phyloP scores from a whole-genome alignment of 2,797 vertebrate species.

The Rhabdomys pumilio region DNA sequence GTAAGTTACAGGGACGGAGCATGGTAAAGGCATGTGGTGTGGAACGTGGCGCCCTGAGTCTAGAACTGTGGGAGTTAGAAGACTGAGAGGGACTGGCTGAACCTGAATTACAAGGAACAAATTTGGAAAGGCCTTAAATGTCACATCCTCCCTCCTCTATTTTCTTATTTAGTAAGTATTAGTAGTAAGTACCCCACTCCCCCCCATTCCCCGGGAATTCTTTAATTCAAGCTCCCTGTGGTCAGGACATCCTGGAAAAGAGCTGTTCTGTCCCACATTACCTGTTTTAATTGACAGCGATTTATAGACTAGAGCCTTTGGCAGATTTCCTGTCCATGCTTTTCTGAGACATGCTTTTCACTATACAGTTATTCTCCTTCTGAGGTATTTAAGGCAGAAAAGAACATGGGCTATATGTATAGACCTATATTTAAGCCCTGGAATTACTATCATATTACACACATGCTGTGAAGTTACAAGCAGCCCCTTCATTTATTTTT shows the following conservation, averaged over 20 bases:
- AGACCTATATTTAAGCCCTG: constrained; percentile 19
- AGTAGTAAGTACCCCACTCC: background rate
- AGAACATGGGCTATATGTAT: background rate
- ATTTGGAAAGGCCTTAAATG: constrained; percentile 63
- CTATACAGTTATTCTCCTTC: constrained; percentile 4
- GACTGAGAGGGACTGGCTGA: background rate
- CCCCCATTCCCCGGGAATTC: background rate
- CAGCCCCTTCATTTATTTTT: background rate
- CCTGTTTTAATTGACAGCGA: background rate
- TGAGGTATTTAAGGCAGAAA: constrained; percentile 17
- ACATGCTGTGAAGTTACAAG: background rate
- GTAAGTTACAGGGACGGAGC: background rate
- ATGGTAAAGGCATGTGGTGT: background rate
- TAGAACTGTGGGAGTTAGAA: background rate
- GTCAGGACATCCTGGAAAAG: background rate
- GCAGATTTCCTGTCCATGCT: background rate
- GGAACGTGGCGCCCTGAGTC: background rate
- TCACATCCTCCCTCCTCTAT: background rate
- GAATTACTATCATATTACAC: background rate
- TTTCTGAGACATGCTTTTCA: background rate
- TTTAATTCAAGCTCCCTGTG: background rate
- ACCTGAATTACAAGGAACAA: background rate
- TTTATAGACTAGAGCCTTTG: constrained; percentile 4
- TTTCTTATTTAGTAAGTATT: constrained; percentile 60
- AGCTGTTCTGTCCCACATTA: background rate